Evolutionary conservation across 2,888 invertebrate genomes (phyloP).

Genomic region (Seira sanloemensis): DNA sequence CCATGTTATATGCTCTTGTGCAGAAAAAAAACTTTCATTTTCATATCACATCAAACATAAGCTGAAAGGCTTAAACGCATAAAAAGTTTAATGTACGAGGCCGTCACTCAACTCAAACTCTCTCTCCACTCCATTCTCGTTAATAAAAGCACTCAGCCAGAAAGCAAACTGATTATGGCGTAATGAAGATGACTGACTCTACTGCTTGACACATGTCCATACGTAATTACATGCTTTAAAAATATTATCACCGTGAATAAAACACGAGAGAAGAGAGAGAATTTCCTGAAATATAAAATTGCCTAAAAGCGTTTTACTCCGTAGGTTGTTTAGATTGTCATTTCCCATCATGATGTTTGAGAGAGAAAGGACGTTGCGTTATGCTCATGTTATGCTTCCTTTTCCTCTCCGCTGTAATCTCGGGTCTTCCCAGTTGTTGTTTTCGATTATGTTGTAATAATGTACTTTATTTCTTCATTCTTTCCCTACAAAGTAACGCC

Average conservation of each 20-base stretch:
- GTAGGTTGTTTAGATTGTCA: too few species aligned
- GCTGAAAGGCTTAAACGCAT: background rate
- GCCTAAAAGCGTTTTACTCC: background rate
- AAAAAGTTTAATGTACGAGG: background rate
- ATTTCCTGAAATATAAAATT: too few species aligned
- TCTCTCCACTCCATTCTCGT: background rate
- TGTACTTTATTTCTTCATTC: background rate
- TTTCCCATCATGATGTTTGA: too few species aligned
- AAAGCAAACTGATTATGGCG: background rate
- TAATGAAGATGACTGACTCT: background rate
- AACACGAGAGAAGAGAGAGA: too few species aligned
- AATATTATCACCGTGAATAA: background rate
- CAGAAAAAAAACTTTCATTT: too few species aligned
- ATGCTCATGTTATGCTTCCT: too few species aligned
- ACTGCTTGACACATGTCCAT: background rate
- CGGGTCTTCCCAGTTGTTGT: background rate
- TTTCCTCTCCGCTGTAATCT: background rate
- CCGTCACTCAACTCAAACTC: background rate
- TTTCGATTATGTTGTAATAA: background rate
- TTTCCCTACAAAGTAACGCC: background rate
- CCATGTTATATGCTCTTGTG: background rate
- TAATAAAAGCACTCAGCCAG: background rate
- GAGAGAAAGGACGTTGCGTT: too few species aligned
- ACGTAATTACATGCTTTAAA: background rate
- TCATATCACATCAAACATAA: background rate